Evolutionary conservation across 2,888 invertebrate genomes (phyloP).

Genomic region (Orgyia antiqua): DNA sequence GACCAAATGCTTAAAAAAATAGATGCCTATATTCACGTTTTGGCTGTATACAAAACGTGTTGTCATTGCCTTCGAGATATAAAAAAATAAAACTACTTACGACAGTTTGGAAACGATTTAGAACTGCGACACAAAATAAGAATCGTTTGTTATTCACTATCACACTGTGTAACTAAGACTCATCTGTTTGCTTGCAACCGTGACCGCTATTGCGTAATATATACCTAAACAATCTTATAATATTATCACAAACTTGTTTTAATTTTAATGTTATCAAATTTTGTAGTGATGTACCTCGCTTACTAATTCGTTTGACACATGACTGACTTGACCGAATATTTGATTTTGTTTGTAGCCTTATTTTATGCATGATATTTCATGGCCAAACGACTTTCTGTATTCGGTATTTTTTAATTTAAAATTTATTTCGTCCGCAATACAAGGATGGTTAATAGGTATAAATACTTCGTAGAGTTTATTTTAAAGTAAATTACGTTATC

Average conservation of each 20-base stretch:
- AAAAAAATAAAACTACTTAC: slow-evolving; percentile 9
- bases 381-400: slow-evolving; percentile 8
- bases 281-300: slow-evolving; percentile 2
- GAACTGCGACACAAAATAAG: slow-evolving; percentile 3
- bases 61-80: too few species aligned
- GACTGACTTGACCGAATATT: background rate
- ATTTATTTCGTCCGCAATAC: slow-evolving; percentile 1
- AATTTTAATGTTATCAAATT: slow-evolving; percentile 13
- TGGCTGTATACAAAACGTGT: too few species aligned
- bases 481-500: too few species aligned
- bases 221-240: slow-evolving; percentile 7
- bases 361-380: slow-evolving; percentile 3
- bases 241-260: slow-evolving; percentile 14
- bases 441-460: background rate
- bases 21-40: too few species aligned
- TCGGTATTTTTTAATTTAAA: slow-evolving; percentile 3
- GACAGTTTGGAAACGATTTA: slow-evolving; percentile 6
- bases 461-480: background rate
- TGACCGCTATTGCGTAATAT: slow-evolving; percentile 5
- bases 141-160: slow-evolving; percentile 4
- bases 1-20: too few species aligned
- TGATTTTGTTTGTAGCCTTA: background rate
- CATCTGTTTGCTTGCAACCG: slow-evolving; percentile 10
- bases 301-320: background rate
- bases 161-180: slow-evolving; percentile 13